Evolutionary conservation across 2,888 invertebrate genomes (phyloP), one percentile per base, ranked within the genome.

Genomic region (Ichneumon xanthorius): DNA sequence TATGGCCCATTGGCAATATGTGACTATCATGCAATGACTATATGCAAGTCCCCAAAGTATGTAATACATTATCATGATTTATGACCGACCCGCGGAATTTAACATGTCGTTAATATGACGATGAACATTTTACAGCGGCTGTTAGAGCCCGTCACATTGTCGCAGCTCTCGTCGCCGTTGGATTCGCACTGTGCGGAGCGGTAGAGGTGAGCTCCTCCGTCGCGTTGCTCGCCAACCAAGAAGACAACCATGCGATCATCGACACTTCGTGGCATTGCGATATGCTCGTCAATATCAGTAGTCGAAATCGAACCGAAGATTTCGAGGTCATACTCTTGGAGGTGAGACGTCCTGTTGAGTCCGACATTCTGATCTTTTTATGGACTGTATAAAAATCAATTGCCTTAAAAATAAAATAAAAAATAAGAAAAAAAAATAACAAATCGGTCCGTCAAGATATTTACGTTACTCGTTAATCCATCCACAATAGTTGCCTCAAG

Each of bases 171-270:
- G 95, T 95, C 1, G 94, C 95, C 55, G 94, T 95, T 33, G 95
- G 95, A 14, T 95, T 95, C 87, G 95, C 95, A 19, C 91, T 95
- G n/a, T 95, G 95, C 83, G 95, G 95, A 1, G 94, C 95, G 16
- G 95, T 95, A 5, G 95, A 95, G 89, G 95, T 95, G 85, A 95
- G 95, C 83, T 95, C 95, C 14, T 95, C 95, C 2, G 95, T 95
- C 1, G 95, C 95, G 22, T 91, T 95, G 68, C 92, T 95, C 53
- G 95, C 95, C 1, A 95, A 95, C 89, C 94, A 93, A 79, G 89
- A 91, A 71, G 94, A 94, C 86, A 94, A 93, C 84, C 93, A 94
- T 91, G 93, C 93, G 14, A 92, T 92, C 85, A 93, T 93, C 87
- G 94, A 94, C 79, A 94, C 93, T 0, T 94, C 94, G 19, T 94